phyloP scores from a whole-genome alignment of 2,113 vertebrate species.

The Carollia perspicillata region DNA sequence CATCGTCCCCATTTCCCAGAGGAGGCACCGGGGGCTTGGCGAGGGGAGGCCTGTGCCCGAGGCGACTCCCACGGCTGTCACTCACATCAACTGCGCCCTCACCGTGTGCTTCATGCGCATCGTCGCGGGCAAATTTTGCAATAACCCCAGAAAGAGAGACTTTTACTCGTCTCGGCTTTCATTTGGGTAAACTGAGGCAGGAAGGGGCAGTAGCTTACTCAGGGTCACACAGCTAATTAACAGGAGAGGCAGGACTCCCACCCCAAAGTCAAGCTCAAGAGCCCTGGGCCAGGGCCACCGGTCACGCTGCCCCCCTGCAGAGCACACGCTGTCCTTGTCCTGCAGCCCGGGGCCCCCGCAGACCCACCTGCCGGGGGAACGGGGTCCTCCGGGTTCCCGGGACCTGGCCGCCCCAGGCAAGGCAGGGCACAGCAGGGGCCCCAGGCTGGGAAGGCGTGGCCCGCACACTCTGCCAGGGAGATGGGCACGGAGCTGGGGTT shows the following conservation, averaged over 20 bases:
- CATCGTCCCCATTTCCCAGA: not conserved
- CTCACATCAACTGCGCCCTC: rapidly evolving
- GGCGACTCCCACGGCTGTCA: not conserved
- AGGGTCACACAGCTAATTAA: not conserved
- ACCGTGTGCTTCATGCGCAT: rapidly evolving
- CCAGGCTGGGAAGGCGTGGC: not conserved
- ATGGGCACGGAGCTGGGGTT: not conserved
- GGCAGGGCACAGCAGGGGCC: not conserved
- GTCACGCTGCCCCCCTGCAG: not conserved
- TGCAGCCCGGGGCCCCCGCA: not conserved
- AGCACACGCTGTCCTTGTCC: not conserved
- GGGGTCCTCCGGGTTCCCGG: not conserved
- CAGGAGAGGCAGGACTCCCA: not conserved
- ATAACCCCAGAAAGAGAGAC: not conserved
- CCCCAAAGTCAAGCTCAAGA: not conserved
- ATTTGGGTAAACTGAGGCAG: slow-evolving; percentile 28
- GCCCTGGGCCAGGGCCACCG: not conserved
- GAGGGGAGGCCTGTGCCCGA: not conserved
- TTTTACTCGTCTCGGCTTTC: not conserved
- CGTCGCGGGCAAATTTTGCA: not conserved
- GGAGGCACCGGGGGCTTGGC: not conserved
- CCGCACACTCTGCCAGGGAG: not conserved
- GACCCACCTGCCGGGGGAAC: not conserved
- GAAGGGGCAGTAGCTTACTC: not conserved
- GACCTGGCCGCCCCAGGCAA: not conserved